Base-by-base conservation (phyloP, 2,888 invertebrate genomes). In the Dendrolimus houi region DNA sequence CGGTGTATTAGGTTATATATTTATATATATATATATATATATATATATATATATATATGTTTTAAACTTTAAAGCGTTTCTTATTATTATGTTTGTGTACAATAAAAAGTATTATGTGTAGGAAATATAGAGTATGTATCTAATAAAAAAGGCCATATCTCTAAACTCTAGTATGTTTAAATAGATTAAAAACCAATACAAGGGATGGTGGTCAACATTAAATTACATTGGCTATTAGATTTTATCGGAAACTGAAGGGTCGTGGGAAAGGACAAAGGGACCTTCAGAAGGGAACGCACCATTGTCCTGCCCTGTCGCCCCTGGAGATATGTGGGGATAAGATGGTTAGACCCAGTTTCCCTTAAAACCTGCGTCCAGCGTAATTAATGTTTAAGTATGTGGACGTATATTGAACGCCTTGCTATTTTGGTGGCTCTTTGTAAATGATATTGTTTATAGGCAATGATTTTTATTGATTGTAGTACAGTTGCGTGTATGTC, bases 221-320 rank as follows among this genome's bases (percentile, higher is more conserved):
- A 68, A 75, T 73, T 66, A 70, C 64, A 70, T 69, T 67, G 69
- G 64, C 60, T 65, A 60, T 65, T 64, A 67, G 71, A 72, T 74
- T 65, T 69, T 73, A 75, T 76, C 74, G 63, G 62, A 61, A 53
- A 60, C 61, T 60, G 63, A 58, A 62, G 70, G 74, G 69, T 67
- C 66, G 65, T 60, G 60, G 42, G 58, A 59, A 58, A 58, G 65
- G 62, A 69, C 71, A 71, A 74, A 71, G 12, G 72, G 72, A 62
- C 64, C 62, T 58, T 57, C 54, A 60, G 65, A 63, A 58, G 54
- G 56, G 64, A 59, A 65, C 62, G 64, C 58, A 53, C 65, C 65
- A 71, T 75, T 76, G 75, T 76, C 69, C 70, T 64, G 58, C 54
- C 61, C 58, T 52, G 55, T 58, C 67, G 65, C 65, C 62, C 57